Conservation (phyloP, 2,113 vertebrate genomes). For the Syrrhaptes paradoxus region DNA sequence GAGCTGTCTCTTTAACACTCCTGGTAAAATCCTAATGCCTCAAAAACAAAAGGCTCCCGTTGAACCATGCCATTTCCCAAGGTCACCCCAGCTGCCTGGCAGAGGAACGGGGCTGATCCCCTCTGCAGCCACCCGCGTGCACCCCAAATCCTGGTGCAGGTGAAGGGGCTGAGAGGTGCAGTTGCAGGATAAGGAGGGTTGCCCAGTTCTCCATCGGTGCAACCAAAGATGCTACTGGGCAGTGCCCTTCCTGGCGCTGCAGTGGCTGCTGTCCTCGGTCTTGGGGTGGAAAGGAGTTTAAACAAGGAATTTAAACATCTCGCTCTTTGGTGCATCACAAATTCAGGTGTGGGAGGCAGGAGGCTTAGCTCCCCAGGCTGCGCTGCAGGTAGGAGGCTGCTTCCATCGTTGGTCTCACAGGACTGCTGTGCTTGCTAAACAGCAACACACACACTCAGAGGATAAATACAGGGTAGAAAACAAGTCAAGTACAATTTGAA, state of each 20-base stretch:
- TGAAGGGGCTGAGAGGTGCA: background rate
- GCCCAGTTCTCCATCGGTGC: background rate
- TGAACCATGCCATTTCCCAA: background rate
- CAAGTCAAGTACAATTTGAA: background rate
- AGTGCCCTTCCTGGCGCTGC: fast-evolving
- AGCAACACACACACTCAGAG: background rate
- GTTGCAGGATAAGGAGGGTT: background rate
- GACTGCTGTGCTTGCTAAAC: background rate
- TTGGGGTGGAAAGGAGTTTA: background rate
- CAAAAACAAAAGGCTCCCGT: background rate
- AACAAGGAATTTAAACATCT: background rate
- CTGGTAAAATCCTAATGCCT: background rate
- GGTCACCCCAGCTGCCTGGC: background rate
- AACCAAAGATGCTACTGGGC: background rate
- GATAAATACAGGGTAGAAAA: conserved; percentile 6
- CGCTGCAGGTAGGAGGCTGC: background rate
- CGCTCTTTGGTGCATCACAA: background rate
- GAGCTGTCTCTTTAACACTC: background rate
- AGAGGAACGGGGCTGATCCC: background rate
- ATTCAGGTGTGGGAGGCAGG: background rate
- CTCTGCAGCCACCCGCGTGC: background rate
- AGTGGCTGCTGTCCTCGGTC: background rate
- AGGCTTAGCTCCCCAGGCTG: background rate
- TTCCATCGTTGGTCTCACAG: background rate
- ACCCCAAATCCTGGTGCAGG: background rate